phyloP scores from a whole-genome alignment of 2,113 vertebrate species.

The Anoura caudifer region DNA sequence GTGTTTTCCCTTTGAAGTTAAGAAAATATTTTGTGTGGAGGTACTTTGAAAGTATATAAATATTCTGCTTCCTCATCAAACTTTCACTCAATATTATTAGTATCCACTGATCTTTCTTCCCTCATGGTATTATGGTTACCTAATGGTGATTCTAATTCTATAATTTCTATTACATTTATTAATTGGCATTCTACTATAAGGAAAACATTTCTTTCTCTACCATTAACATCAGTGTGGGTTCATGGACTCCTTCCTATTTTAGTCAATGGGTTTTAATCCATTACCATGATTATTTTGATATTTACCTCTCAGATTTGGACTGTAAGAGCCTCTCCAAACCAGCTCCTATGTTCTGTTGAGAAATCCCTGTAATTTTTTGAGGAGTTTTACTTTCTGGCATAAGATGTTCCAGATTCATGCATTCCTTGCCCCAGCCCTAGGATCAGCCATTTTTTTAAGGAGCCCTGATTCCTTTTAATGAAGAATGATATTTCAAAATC shows the following conservation, averaged over 20 bases:
- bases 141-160: neutral
- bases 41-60: neutral
- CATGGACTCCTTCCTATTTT: neutral
- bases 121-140: neutral
- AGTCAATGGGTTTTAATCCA: neutral
- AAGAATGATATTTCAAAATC: conserved; percentile 7
- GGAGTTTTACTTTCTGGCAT: neutral
- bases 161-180: neutral
- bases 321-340: neutral
- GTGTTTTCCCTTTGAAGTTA: neutral
- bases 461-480: neutral
- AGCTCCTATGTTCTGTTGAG: neutral
- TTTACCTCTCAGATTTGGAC: neutral
- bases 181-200: neutral
- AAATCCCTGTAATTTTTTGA: neutral
- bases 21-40: neutral
- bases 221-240: neutral
- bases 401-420: neutral
- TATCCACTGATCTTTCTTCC: neutral
- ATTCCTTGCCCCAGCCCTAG: neutral
- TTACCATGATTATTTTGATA: conserved; percentile 13
- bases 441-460: conserved; percentile 23
- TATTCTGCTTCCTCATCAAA: neutral
- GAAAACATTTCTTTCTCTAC: neutral
- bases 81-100: neutral